Percentiles rank a stretch among this genome's conserved stretches.
Conservation (phyloP, 2,113 vertebrate species). For the Oryzias celebensis region DNA sequence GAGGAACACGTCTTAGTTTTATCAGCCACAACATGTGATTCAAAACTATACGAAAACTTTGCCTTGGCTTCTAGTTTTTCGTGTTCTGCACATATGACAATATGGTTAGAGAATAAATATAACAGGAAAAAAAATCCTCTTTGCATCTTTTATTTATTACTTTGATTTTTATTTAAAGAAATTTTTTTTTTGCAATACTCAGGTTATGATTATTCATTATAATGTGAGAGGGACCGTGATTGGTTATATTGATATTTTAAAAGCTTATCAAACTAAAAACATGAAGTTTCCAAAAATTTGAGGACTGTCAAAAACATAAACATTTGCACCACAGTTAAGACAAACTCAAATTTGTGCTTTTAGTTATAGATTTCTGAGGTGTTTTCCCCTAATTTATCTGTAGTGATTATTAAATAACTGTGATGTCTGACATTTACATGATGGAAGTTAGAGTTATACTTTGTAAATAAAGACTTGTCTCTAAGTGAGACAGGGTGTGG, state of each 20-base stretch:
- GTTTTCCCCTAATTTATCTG: not conserved
- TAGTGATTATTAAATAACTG: not conserved
- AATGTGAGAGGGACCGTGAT: no score
- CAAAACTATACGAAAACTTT: conserved; percentile 46
- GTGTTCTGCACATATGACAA: not conserved
- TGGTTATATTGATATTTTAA: no score
- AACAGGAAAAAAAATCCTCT: not conserved
- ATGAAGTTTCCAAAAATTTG: no score
- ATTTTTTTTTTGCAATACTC: no score
- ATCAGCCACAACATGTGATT: conserved; percentile 21
- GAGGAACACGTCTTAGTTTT: conserved; percentile 14
- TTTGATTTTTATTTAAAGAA: no score
- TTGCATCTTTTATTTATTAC: not conserved
- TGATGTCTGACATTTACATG: not conserved
- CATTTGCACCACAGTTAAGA: no score
- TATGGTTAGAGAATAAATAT: not conserved
- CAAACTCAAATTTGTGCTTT: no score
- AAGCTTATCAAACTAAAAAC: no score
- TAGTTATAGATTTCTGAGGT: not conserved
- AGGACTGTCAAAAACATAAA: no score
- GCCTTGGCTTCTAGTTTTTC: conserved; percentile 33
- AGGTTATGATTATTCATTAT: no score
- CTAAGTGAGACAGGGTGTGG: not conserved
- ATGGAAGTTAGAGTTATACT: not conserved
- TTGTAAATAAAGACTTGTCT: not conserved